Evolutionary conservation across 1,140 invertebrate genomes (phyloP).

Genomic region (Mycetomoellerius zeteki): DNA sequence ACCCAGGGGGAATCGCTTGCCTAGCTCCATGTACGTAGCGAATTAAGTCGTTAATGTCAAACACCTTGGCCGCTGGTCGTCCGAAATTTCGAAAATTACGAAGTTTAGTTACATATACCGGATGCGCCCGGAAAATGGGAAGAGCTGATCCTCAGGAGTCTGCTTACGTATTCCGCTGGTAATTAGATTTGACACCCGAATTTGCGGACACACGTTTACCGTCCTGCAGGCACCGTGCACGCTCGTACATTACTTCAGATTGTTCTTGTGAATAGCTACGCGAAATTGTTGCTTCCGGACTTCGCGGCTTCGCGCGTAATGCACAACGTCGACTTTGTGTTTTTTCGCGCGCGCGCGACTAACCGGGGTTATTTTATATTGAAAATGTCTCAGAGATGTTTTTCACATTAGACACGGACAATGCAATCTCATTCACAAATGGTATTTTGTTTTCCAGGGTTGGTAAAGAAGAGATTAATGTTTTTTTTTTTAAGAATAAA

Average conservation of each 20-base stretch:
- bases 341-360: too few relatives aligned
- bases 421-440: conserved; percentile 9
- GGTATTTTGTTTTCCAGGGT: conserved; percentile 4
- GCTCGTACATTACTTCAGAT: conserved; percentile 29
- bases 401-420: neutral
- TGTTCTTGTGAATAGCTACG: conserved; percentile 16
- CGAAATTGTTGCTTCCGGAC: conserved; percentile 17
- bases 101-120: conserved; percentile 67
- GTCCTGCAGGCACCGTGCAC: conserved; percentile 1
- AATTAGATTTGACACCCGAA: conserved; percentile 60
- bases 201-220: conserved; percentile 41
- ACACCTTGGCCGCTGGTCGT: conserved; percentile 35
- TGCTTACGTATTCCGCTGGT: conserved; percentile 41
- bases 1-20: conserved; percentile 52
- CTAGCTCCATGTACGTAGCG: conserved; percentile 36
- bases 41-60: conserved; percentile 73
- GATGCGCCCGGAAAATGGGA: neutral
- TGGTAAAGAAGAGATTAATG: too few relatives aligned
- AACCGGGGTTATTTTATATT: neutral
- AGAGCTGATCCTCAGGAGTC: conserved; percentile 38
- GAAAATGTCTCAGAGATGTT: conserved; percentile 1
- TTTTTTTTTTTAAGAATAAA: too few relatives aligned
- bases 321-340: neutral
- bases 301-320: neutral
- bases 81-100: conserved; percentile 72